These are phyloP conservation scores for Apolygus lucorum DNA, from an alignment of 1,140 invertebrate species.

Conservation along the genomic window DNA sequence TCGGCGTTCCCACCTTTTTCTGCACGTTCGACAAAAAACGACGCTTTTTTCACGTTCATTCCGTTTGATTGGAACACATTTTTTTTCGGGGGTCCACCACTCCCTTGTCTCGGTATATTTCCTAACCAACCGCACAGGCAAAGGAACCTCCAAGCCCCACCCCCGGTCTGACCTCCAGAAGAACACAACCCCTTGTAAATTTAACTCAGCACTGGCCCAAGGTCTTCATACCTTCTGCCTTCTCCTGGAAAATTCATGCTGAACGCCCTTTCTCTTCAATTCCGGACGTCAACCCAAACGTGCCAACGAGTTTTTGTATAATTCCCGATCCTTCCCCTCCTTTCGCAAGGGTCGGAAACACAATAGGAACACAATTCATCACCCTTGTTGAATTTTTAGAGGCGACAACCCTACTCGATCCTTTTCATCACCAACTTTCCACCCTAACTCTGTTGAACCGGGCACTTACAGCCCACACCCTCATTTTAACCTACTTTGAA, in stretches of 20 bases:
- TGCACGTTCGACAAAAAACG: no score
- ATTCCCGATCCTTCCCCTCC: not conserved
- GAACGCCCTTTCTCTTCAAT: not conserved
- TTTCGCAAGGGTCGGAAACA: no score
- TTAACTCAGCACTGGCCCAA: not conserved
- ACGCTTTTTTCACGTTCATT: not conserved
- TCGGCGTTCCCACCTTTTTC: not conserved
- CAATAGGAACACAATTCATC: no score
- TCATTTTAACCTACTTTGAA: no score
- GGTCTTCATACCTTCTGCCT: not conserved
- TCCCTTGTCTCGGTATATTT: not conserved
- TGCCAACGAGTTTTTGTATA: not conserved
- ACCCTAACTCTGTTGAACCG: no score
- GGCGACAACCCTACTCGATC: no score
- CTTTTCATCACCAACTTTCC: no score
- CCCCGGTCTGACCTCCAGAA: not conserved
- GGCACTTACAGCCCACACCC: no score
- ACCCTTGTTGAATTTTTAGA: no score
- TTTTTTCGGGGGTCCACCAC: not conserved
- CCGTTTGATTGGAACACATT: not conserved
- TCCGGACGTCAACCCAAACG: not conserved
- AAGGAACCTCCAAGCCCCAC: conserved; percentile 8
- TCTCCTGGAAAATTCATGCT: not conserved
- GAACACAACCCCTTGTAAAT: not conserved
- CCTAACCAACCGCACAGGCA: not conserved